Percentiles rank a stretch among this genome's conserved stretches.
phyloP scores from a whole-genome alignment of 2,888 invertebrate species.

The Mythimna loreyi region DNA sequence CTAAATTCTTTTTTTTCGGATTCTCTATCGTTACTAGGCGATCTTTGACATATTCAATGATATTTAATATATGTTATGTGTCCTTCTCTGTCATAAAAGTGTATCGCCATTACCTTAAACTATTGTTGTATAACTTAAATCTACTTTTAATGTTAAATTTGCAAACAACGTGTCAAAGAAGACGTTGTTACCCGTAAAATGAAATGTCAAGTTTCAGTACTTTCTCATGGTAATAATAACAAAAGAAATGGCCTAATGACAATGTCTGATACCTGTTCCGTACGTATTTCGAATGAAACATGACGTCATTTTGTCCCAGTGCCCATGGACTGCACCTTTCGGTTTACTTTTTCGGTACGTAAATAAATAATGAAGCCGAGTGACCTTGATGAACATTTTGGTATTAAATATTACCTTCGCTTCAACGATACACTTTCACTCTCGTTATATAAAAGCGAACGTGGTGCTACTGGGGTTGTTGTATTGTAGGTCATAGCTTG shows the following conservation, averaged over 20 bases:
- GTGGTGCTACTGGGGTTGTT: not conserved
- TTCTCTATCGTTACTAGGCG: not conserved
- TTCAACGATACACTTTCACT: slow-evolving; percentile 12
- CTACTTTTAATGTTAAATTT: not conserved
- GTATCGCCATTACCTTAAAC: not conserved
- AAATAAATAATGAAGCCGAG: slow-evolving; percentile 1
- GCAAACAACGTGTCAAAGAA: not conserved
- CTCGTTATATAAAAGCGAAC: slow-evolving; percentile 10
- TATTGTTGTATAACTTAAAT: not conserved
- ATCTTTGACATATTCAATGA: not conserved
- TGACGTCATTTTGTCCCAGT: not conserved
- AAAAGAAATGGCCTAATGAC: not conserved
- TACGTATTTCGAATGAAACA: not conserved
- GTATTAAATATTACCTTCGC: slow-evolving; percentile 9
- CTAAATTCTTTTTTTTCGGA: too few species aligned
- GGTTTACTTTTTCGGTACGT: not conserved
- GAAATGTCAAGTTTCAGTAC: not conserved
- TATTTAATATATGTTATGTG: too few species aligned
- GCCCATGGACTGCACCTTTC: not conserved
- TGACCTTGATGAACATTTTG: slow-evolving; percentile 22
- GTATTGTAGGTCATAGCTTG: not conserved
- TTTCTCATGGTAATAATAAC: not conserved
- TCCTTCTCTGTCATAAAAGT: not conserved
- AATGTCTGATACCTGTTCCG: not conserved
- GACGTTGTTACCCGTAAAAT: not conserved